These are phyloP conservation scores for Colletes latitarsis DNA, from an alignment of 1,140 invertebrate species.

Conservation along the genomic window DNA sequence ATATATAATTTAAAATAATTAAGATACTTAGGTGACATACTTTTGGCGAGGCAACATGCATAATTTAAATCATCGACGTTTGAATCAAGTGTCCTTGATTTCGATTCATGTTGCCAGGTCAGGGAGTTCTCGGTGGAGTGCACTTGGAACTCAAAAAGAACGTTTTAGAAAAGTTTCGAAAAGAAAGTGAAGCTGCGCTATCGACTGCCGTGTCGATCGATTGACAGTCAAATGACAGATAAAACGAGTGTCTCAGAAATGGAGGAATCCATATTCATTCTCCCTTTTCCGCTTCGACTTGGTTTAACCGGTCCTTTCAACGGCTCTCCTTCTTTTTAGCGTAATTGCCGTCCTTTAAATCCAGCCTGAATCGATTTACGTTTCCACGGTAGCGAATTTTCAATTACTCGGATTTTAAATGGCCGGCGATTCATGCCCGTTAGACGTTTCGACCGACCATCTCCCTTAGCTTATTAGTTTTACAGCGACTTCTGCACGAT, in stretches of 20 bases:
- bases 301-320: slow-evolving; percentile 22
- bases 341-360: slow-evolving; percentile 43
- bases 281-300: not conserved
- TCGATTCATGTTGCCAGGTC: not conserved
- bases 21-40: too few relatives aligned
- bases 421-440: slow-evolving; percentile 38
- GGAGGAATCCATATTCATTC: slow-evolving; percentile 49
- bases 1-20: not conserved
- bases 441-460: slow-evolving; percentile 17
- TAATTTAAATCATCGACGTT: slow-evolving; percentile 20
- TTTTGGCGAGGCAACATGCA: too few relatives aligned
- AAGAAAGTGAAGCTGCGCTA: slow-evolving; percentile 43
- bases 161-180: slow-evolving; percentile 26
- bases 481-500: not conserved
- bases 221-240: slow-evolving; percentile 50
- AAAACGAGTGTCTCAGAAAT: slow-evolving; percentile 60
- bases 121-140: slow-evolving; percentile 19
- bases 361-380: not conserved
- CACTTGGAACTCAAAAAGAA: slow-evolving; percentile 16
- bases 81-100: not conserved
- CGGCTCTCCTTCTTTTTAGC: slow-evolving; percentile 8
- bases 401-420: slow-evolving; percentile 28
- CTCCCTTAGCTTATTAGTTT: not conserved
- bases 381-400: not conserved
- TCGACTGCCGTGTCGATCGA: slow-evolving; percentile 31